These are phyloP conservation scores for Agapetus fuscipes DNA, from an alignment of 2,888 invertebrate species.

Conservation along the genomic window DNA sequence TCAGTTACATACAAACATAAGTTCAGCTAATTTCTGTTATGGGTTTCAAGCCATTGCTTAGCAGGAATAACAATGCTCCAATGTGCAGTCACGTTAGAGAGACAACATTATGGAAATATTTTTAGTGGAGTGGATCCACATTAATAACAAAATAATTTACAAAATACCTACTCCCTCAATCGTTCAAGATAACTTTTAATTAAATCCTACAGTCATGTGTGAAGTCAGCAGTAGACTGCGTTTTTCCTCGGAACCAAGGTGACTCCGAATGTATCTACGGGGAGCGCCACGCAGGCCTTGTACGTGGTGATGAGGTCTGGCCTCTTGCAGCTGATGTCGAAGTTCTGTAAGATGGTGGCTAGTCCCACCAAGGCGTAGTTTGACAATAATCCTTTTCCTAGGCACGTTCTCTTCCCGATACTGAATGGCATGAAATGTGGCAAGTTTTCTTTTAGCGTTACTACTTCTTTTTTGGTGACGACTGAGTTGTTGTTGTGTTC, in stretches of 20 bases:
- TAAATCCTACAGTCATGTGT: no score
- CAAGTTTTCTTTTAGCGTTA: conserved; percentile 43
- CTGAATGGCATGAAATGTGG: conserved; percentile 78
- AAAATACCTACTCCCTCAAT: no score
- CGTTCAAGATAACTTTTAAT: no score
- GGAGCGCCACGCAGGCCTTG: conserved; percentile 65
- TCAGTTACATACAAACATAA: no score
- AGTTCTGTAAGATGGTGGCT: conserved; percentile 61
- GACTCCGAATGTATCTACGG: conserved; percentile 60
- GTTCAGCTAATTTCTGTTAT: no score
- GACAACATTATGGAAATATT: no score
- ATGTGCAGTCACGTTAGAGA: no score
- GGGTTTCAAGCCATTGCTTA: no score
- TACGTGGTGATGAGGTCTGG: conserved; percentile 44
- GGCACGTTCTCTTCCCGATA: conserved; percentile 78
- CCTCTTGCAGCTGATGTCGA: conserved; percentile 51
- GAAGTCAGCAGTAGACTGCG: no score
- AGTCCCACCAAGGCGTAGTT: conserved; percentile 66
- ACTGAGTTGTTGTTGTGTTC: conserved; percentile 13
- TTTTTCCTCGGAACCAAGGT: conserved; percentile 46
- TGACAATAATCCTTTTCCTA: conserved; percentile 71
- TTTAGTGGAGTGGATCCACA: no score
- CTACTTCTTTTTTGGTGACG: conserved; percentile 30
- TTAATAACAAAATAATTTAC: no score
- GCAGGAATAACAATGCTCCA: no score